phyloP scores from a whole-genome alignment of 2,797 vertebrate species.

The Picus viridis region DNA sequence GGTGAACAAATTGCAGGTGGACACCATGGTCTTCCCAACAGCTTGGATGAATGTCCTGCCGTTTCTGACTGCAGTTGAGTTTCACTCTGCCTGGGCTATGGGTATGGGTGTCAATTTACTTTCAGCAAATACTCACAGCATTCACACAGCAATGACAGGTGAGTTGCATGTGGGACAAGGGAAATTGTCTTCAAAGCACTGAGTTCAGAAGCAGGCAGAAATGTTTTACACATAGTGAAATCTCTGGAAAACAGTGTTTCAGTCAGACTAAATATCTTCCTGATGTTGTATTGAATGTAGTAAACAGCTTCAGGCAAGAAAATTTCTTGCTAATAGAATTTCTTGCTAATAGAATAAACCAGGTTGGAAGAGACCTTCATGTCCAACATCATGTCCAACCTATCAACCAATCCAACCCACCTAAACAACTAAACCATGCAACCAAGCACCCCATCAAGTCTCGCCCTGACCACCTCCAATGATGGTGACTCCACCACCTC shows the following conservation, averaged over 20 bases:
- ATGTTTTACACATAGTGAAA: not conserved
- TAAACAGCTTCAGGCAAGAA: not conserved
- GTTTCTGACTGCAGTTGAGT: conserved; percentile 67
- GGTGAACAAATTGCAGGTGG: conserved; percentile 65
- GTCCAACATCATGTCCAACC: too few relatives aligned
- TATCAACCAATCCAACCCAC: too few relatives aligned
- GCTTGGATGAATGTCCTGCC: conserved; percentile 77
- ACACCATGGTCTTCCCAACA: conserved; percentile 60
- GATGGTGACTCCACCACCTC: too few relatives aligned
- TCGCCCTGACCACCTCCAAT: too few relatives aligned
- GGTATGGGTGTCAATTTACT: conserved; percentile 76
- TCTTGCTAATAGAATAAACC: too few relatives aligned
- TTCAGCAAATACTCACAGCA: conserved; percentile 73
- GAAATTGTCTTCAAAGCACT: not conserved
- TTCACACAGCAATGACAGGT: conserved; percentile 69
- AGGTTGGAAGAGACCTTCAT: too few relatives aligned
- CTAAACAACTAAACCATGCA: too few relatives aligned
- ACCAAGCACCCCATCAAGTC: too few relatives aligned
- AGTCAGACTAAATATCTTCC: not conserved
- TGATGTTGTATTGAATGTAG: not conserved
- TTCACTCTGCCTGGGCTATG: conserved; percentile 77
- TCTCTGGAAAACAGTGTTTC: not conserved
- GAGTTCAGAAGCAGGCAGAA: not conserved
- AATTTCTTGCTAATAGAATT: not conserved
- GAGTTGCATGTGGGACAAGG: not conserved